Percentiles rank a stretch among this genome's conserved stretches.
These are phyloP conservation scores for Mesochorus sp. DNA, from an alignment of 2,888 invertebrate genomes.

Conservation along the genomic window DNA sequence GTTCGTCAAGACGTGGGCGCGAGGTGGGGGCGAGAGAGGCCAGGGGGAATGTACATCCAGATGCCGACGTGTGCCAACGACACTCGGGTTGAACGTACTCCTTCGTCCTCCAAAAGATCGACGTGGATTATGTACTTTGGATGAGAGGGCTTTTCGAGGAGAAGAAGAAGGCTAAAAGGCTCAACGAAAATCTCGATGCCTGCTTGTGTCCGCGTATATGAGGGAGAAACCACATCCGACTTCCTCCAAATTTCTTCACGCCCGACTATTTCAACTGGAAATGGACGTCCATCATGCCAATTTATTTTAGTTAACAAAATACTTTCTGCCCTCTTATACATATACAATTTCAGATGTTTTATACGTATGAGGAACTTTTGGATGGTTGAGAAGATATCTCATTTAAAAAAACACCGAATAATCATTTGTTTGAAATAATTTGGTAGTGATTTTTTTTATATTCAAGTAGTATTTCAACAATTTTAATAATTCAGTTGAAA, in stretches of 20 bases:
- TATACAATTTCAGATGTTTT: too few relatives aligned
- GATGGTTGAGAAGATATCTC: too few relatives aligned
- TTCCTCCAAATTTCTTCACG: constrained; percentile 21
- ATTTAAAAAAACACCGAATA: too few relatives aligned
- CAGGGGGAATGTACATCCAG: neutral
- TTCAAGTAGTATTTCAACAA: too few relatives aligned
- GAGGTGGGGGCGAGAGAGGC: neutral
- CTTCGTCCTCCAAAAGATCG: constrained; percentile 51
- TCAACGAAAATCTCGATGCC: constrained; percentile 22
- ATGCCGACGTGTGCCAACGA: constrained; percentile 44
- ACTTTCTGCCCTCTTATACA: neutral
- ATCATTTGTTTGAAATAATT: too few relatives aligned
- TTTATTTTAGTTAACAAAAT: constrained; percentile 1
- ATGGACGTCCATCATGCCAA: neutral
- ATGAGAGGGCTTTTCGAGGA: neutral
- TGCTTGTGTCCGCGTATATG: neutral
- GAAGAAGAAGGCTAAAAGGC: neutral
- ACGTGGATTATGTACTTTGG: constrained; percentile 38
- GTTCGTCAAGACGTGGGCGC: constrained; percentile 36
- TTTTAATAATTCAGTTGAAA: too few relatives aligned
- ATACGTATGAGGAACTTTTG: too few relatives aligned
- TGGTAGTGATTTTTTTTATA: too few relatives aligned
- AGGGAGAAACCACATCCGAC: constrained; percentile 17
- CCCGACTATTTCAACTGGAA: too few relatives aligned
- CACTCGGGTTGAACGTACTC: constrained; percentile 50